Conservation (phyloP, 2,888 invertebrate genomes). For the Creontiades dilutus region DNA sequence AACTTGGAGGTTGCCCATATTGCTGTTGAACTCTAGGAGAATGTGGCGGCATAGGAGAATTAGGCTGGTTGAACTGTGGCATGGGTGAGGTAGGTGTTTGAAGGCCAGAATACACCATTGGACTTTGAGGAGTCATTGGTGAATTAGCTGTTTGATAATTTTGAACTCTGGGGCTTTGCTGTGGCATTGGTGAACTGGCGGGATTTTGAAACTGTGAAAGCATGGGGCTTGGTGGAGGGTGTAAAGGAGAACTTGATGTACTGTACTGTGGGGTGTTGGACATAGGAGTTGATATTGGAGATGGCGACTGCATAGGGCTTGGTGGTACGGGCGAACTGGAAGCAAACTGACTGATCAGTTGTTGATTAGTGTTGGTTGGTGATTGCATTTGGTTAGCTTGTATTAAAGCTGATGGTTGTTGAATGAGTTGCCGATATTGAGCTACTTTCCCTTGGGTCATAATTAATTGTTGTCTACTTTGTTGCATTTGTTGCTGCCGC, state of each 20-base stretch:
- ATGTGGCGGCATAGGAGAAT: slow-evolving; percentile 75
- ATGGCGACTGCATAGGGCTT: slow-evolving; percentile 74
- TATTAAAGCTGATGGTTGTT: slow-evolving; percentile 60
- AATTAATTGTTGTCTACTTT: slow-evolving; percentile 73
- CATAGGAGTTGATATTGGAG: slow-evolving; percentile 68
- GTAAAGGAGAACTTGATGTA: slow-evolving; percentile 81
- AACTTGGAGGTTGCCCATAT: slow-evolving; percentile 79
- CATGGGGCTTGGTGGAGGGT: slow-evolving; percentile 75
- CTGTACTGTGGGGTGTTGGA: slow-evolving; percentile 77
- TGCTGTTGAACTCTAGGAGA: slow-evolving; percentile 74
- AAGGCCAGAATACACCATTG: slow-evolving; percentile 75
- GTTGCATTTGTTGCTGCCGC: slow-evolving; percentile 79
- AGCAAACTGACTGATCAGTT: slow-evolving; percentile 76
- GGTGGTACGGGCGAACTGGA: slow-evolving; percentile 78
- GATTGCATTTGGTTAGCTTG: slow-evolving; percentile 78
- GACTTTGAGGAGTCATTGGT: slow-evolving; percentile 77
- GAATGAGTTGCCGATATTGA: slow-evolving; percentile 71
- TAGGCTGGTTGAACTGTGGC: slow-evolving; percentile 75
- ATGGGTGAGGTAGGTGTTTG: slow-evolving; percentile 74
- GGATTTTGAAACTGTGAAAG: slow-evolving; percentile 73
- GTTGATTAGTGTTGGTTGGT: slow-evolving; percentile 77
- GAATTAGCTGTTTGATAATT: slow-evolving; percentile 78
- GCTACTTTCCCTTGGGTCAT: slow-evolving; percentile 73
- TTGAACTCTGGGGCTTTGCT: slow-evolving; percentile 79
- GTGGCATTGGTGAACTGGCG: slow-evolving; percentile 79